Base-by-base conservation (phyloP, 2,888 invertebrate genomes). In the Lottia scabra region DNA sequence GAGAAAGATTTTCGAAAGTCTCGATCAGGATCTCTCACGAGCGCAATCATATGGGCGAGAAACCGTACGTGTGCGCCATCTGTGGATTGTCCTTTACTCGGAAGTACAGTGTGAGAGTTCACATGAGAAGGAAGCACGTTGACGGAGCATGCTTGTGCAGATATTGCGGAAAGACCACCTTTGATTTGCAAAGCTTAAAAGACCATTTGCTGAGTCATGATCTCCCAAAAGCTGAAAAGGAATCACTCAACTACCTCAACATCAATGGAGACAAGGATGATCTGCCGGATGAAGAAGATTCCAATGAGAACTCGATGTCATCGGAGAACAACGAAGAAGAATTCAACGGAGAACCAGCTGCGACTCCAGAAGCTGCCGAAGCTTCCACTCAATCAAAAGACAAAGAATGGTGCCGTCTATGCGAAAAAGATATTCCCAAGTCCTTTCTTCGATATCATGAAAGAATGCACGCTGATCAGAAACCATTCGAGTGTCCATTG, bases 401-500 rank as follows among this genome's bases (percentile, higher is more conserved):
- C 15, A 83, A 79, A 71, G 84, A 84, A 73, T 80, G 80, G 78
- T 86, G 86, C 70, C 81, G 80, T 23, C 76, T 83, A 63, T 86
- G 86, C 71, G 83, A 84, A 62, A 77, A 85, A 66, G 81, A 84
- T 63, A 83, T 83, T 67, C 82, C 84, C 10, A 84, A 82, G 70
- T 83, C 84, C 10, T 83, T 83, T 75, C 80, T 85, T 74, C 80
- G 83, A n/a, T 83, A 80, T 68, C 86, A 86, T 71, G 81, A 84
- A 19, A 81, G 83, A 38, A 81, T 82, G 26, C 86, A 86, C 67
- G 86, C 85, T 19, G 83, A 82, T 15, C 83, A 84, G 78, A 86
- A 86, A 67, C 86, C 86, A 19, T 86, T 85, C 69, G 83, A 83
- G 45, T 86, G 86, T 67, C 83, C 86, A 15, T 81, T 84, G 19